Evolutionary conservation across 2,888 invertebrate genomes (phyloP).

Genomic region (Phortica okadai): DNA sequence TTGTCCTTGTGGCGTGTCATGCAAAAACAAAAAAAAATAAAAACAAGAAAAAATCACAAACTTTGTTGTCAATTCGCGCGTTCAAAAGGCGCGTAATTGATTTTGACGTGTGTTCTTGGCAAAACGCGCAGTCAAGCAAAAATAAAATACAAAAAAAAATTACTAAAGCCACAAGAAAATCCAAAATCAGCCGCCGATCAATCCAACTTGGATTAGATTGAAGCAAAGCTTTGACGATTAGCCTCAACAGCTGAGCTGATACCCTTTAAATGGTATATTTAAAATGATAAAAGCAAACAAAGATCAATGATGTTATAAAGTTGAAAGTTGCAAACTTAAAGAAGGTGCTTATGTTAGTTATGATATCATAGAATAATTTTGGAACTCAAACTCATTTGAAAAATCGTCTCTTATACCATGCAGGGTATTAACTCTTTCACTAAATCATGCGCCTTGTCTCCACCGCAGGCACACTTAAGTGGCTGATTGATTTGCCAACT

Average conservation of each 20-base stretch:
- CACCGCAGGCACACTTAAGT: neutral
- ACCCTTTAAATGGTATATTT: neutral
- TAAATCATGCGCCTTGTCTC: neutral
- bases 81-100: conserved; percentile 61
- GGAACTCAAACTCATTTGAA: neutral
- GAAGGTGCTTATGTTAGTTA: too few relatives aligned
- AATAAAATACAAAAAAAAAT: conserved; percentile 26
- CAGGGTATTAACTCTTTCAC: neutral
- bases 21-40: neutral
- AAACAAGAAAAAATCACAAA: conserved; percentile 41
- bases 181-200: conserved; percentile 14
- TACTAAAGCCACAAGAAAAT: neutral
- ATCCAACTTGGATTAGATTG: conserved; percentile 29
- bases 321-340: too few relatives aligned
- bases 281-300: neutral
- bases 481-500: conserved; percentile 12
- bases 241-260: conserved; percentile 27
- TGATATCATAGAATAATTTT: too few relatives aligned
- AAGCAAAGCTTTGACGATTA: conserved; percentile 3
- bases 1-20: conserved; percentile 14
- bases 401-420: neutral
- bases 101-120: conserved; percentile 58
- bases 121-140: conserved; percentile 7
- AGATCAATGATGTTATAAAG: too few relatives aligned
- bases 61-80: conserved; percentile 60